A percentile compares a stretch with the other conserved stretches of the same genome.
phyloP scores from a whole-genome alignment of 2,113 vertebrate species.

The Pithys albifrons region DNA sequence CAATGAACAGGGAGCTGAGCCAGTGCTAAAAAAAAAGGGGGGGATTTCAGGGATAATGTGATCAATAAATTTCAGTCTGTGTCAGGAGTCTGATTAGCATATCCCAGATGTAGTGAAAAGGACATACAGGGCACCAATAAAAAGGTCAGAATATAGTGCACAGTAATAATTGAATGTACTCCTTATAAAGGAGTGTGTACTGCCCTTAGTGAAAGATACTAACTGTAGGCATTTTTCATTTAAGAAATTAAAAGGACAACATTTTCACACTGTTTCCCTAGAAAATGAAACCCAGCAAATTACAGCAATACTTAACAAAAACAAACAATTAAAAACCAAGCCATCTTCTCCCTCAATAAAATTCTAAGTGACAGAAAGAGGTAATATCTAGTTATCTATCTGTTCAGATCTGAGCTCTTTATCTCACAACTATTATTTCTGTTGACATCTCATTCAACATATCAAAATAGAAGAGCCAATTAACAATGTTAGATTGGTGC shows the following conservation, averaged over 20 bases:
- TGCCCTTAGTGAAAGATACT: background rate
- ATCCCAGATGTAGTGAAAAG: constrained; percentile 12
- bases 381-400: background rate
- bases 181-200: background rate
- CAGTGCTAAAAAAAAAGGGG: background rate
- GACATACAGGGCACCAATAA: constrained; percentile 11
- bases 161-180: background rate
- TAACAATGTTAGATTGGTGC: background rate
- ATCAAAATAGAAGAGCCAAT: background rate
- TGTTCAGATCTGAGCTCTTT: background rate
- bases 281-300: background rate
- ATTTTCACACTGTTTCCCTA: background rate
- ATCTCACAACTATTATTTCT: background rate
- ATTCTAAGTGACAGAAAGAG: background rate
- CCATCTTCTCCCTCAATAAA: rapidly evolving
- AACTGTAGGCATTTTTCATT: background rate
- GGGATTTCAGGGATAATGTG: constrained; percentile 10
- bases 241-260: background rate
- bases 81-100: constrained; percentile 47
- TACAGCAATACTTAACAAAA: background rate
- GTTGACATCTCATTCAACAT: background rate
- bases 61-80: constrained; percentile 55
- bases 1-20: background rate
- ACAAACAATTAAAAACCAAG: background rate
- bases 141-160: constrained; percentile 15